Conservation (phyloP, 1,140 invertebrate genomes). For the Brachionus asplanchnoidis region DNA sequence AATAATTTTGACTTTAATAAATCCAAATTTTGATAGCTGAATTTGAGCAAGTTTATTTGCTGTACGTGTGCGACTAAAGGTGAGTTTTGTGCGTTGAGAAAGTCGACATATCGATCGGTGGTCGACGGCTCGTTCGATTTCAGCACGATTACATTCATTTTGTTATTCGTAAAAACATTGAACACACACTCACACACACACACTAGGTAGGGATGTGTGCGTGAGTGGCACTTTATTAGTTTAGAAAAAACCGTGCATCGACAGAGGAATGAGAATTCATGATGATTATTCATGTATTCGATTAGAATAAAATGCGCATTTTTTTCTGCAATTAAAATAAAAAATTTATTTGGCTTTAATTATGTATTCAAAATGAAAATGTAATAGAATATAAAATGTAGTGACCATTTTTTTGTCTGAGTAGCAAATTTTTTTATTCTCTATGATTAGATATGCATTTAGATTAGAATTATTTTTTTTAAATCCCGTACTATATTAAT, state of each 20-base stretch:
- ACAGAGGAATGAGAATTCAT: background rate
- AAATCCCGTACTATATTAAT: too few relatives aligned
- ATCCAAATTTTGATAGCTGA: slow-evolving; percentile 20
- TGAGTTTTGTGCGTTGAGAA: background rate
- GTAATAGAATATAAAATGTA: too few relatives aligned
- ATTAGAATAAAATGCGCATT: background rate
- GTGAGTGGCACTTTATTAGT: background rate
- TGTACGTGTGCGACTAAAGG: background rate
- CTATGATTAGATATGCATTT: too few relatives aligned
- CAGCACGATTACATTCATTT: background rate
- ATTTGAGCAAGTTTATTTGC: slow-evolving; percentile 15
- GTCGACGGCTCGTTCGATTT: background rate
- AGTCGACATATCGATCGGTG: background rate
- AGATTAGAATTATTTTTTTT: too few relatives aligned
- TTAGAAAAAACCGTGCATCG: background rate
- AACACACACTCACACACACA: background rate
- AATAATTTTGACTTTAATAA: slow-evolving; percentile 34
- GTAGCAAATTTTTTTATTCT: too few relatives aligned
- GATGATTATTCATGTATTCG: background rate
- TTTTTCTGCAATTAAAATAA: background rate
- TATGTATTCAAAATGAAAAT: too few relatives aligned
- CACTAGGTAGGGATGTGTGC: background rate
- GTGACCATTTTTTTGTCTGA: too few relatives aligned
- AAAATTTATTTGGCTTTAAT: too few relatives aligned
- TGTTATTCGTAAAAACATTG: background rate